Conservation (phyloP, 37 sponge, comb jelly and placozoan genomes). For the Chondrosia reniformis region DNA sequence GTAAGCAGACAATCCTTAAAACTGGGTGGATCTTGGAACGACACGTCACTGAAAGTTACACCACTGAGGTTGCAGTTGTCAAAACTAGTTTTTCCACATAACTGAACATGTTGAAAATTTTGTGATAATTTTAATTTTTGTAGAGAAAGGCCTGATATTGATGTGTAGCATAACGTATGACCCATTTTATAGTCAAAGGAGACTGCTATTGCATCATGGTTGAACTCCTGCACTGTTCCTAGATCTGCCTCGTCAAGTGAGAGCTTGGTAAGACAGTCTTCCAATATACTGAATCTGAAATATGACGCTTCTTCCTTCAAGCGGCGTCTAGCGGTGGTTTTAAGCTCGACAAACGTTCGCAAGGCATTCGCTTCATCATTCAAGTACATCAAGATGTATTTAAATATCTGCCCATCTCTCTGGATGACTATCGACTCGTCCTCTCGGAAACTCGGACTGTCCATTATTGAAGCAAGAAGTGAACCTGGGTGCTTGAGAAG, state of each 20-base stretch:
- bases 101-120: no score
- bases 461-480: background rate
- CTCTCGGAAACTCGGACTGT: constrained; percentile 2
- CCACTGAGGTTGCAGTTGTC: constrained; percentile 1
- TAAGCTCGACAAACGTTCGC: background rate
- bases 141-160: no score
- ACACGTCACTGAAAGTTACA: background rate
- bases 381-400: constrained; percentile 12
- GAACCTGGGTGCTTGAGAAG: constrained; percentile 20
- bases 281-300: no score
- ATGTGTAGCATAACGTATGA: no score
- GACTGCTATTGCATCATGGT: no score
- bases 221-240: no score
- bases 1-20: background rate
- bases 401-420: constrained; percentile 8
- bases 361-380: background rate
- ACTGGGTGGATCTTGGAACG: background rate
- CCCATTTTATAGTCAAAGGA: no score
- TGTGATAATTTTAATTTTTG: no score
- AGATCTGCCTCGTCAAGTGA: no score
- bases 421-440: constrained; percentile 24
- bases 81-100: no score
- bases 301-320: background rate
- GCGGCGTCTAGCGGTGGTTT: background rate
- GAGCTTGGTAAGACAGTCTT: no score